Conservation (phyloP, 2,797 vertebrate species). For the Pagetopsis macropterus region DNA sequence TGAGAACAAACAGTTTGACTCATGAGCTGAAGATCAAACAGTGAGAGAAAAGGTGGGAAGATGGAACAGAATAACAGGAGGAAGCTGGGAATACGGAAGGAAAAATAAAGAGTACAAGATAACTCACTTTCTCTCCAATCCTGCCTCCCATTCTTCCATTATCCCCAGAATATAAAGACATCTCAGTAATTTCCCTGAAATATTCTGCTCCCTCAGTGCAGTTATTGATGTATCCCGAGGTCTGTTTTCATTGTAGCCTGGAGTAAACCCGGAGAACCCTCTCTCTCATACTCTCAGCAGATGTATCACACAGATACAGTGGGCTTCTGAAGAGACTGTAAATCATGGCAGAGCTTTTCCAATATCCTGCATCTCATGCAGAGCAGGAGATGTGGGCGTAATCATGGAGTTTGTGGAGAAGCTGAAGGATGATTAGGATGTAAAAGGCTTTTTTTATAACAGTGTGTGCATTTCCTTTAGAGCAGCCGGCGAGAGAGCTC, state of each 20-base stretch:
- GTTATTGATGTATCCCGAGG: slow-evolving; percentile 62
- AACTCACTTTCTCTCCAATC: slow-evolving; percentile 20
- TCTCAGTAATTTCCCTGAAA: slow-evolving; percentile 58
- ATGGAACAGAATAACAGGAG: slow-evolving; percentile 8
- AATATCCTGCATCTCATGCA: slow-evolving; percentile 65
- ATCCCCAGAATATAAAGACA: slow-evolving; percentile 54
- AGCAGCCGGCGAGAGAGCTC: slow-evolving; percentile 10
- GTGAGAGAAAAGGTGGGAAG: slow-evolving; percentile 9
- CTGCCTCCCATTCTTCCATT: slow-evolving; percentile 38
- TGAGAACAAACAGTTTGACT: slow-evolving; percentile 35
- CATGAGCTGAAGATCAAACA: slow-evolving; percentile 46
- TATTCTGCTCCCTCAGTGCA: slow-evolving; percentile 46
- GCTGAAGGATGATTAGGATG: slow-evolving; percentile 53
- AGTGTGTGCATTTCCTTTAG: slow-evolving; percentile 13
- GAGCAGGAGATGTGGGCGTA: slow-evolving; percentile 37
- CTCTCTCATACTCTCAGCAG: slow-evolving; percentile 56
- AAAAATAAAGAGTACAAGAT: slow-evolving; percentile 13
- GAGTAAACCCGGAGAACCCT: slow-evolving; percentile 58
- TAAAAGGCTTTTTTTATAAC: slow-evolving; percentile 40
- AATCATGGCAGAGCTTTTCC: slow-evolving; percentile 70
- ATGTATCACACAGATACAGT: slow-evolving; percentile 73
- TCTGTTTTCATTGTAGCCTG: slow-evolving; percentile 71
- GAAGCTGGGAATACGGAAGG: background rate
- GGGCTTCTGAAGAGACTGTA: slow-evolving; percentile 68
- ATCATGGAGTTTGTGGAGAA: slow-evolving; percentile 50